Evolutionary conservation across 2,797 vertebrate genomes (phyloP).

Genomic region (Coilia nasus): DNA sequence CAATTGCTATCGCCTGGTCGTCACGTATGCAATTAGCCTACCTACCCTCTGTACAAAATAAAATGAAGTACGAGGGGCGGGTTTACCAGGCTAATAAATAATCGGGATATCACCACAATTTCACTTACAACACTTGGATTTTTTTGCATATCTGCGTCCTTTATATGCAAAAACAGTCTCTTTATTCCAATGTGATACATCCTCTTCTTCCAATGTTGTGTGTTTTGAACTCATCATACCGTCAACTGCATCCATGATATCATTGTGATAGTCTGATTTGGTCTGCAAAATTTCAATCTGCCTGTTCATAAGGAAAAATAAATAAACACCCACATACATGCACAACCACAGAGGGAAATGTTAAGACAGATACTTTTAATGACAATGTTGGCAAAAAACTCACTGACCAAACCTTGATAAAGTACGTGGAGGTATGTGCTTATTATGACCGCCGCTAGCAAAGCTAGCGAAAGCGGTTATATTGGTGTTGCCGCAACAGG

Average conservation of each 20-base stretch:
- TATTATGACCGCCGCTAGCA: no score
- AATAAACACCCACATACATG: background rate
- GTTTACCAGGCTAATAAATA: no score
- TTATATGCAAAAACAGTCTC: constrained; percentile 32
- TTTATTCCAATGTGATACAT: constrained; percentile 14
- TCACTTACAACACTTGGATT: constrained; percentile 52
- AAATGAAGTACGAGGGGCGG: no score
- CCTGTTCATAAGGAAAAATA: constrained; percentile 29
- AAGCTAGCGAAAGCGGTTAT: no score
- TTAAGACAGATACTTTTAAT: no score
- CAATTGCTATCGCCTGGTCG: no score
- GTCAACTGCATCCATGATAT: background rate
- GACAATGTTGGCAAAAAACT: no score
- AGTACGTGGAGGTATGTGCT: no score
- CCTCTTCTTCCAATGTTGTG: background rate
- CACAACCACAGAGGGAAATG: background rate
- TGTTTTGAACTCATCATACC: constrained; percentile 26
- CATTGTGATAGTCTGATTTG: background rate
- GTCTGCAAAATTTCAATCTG: constrained; percentile 32
- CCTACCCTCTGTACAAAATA: no score
- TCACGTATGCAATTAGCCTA: no score
- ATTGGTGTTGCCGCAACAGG: no score
- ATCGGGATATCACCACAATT: background rate
- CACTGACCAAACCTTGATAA: no score
- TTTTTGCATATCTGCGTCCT: constrained; percentile 34